Percentiles rank a stretch among this genome's conserved stretches.
These are phyloP conservation scores for Protonibea diacanthus DNA, from an alignment of 2,797 vertebrate genomes.

Conservation along the genomic window DNA sequence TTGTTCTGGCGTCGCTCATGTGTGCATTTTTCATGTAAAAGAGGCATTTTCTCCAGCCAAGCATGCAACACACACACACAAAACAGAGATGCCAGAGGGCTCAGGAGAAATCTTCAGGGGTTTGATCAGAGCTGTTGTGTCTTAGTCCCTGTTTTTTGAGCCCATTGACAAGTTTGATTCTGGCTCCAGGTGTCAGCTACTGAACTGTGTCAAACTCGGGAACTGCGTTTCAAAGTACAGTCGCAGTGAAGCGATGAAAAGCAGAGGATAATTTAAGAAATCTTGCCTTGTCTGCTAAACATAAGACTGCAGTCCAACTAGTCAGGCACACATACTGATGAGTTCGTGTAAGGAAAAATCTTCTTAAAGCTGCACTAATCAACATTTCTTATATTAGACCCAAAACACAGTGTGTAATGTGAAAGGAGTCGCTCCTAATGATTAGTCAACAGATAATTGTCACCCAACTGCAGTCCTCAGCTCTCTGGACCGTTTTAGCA, in stretches of 20 bases:
- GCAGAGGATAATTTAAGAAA: conserved; percentile 43
- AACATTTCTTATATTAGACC: not conserved
- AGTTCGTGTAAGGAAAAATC: not conserved
- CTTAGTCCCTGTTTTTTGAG: conserved; percentile 53
- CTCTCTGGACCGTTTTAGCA: not conserved
- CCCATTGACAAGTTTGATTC: conserved; percentile 56
- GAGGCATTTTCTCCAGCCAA: conserved; percentile 66
- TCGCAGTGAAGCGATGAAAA: conserved; percentile 52
- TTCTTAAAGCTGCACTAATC: conserved; percentile 14
- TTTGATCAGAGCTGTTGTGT: conserved; percentile 63
- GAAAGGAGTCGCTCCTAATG: not conserved
- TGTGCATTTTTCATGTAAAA: conserved; percentile 63
- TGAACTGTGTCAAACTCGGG: conserved; percentile 62
- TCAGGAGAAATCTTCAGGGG: conserved; percentile 50
- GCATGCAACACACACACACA: conserved; percentile 50
- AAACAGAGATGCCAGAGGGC: conserved; percentile 45
- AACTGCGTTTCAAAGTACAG: conserved; percentile 56
- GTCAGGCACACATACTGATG: conserved; percentile 2
- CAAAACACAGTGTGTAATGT: not conserved
- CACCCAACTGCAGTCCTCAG: no score
- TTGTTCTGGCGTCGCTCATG: conserved; percentile 60
- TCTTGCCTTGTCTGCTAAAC: conserved; percentile 21
- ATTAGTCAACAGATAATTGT: no score
- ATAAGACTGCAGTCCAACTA: not conserved
- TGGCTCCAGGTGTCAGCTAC: conserved; percentile 68